Base-by-base conservation (phyloP, 2,113 vertebrate genomes). In the Chlamydotis undulata region DNA sequence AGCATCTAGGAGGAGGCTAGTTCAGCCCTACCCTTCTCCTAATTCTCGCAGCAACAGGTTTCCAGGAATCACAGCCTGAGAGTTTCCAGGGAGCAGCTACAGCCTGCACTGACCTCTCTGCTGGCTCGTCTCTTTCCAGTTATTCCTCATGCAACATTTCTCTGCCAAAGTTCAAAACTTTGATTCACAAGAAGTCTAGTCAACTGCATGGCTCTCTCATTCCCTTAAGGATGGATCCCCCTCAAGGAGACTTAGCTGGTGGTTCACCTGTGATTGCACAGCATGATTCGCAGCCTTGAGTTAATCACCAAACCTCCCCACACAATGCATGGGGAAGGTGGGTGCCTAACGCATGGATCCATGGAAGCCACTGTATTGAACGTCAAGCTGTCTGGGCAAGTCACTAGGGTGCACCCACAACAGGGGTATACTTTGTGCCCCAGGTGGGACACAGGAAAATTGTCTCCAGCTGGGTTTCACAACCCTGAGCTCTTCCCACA, bases 381-480 rank as follows among this genome's bases (percentile, higher is more conserved):
- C 9, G 22, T 2, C 3, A 14, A 4, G 8, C 12, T 4, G 4
- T 7, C 45, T 5, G 6, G 45, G 23, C 17, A 15, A 26, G 24
- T 47, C 69, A 35, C 3, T 33, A 31, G 29, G 26, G 24, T 45
- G 14, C 12, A 64, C 9, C 50, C 25, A 60, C 9, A 41, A 5
- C 28, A 70, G 35, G 12, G 77, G 22, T 8, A 35, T 0, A 7
- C 8, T 8, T 4, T 53, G 9, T 59, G 25, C 11, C 13, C 15
- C 31, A 26, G 8, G 16, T 11, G 28, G 14, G 39, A 60, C n/a
- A 24, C 21, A 28, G 53, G 25, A 47, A 73, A 59, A 50, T 29
- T 11, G 9, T 39, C 47, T 68, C 17, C 18, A 63, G 4, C 4
- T 41, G 33, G 19, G 13, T 69, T 83, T 90, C 29, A 63, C 19